A percentile compares a stretch with the other conserved stretches of the same genome.
phyloP scores from a whole-genome alignment of 2,888 invertebrate genomes.

The Latrodectus hesperus region DNA sequence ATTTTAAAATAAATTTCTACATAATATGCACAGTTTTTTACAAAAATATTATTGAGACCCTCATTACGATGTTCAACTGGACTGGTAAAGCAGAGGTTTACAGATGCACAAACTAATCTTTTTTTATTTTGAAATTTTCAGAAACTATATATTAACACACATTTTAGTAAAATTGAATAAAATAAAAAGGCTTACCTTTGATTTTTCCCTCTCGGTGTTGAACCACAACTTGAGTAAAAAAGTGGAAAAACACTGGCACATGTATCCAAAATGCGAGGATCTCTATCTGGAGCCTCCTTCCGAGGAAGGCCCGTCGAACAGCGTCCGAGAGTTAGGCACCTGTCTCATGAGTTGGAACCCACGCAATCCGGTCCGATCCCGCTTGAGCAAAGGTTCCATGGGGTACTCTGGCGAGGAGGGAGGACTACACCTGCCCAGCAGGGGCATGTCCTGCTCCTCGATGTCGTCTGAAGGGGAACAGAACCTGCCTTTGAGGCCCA shows the following conservation, averaged over 20 bases:
- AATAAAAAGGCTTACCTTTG: constrained; percentile 32
- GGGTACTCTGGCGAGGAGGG: constrained; percentile 67
- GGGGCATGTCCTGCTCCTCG: constrained; percentile 61
- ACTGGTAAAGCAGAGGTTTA: too few species aligned
- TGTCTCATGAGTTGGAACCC: constrained; percentile 66
- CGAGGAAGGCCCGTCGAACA: constrained; percentile 64
- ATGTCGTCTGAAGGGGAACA: constrained; percentile 56
- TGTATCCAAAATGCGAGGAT: constrained; percentile 50
- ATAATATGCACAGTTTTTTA: too few species aligned
- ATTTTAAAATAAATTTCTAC: too few species aligned
- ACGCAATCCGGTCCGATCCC: constrained; percentile 59
- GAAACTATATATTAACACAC: too few species aligned
- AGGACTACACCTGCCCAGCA: constrained; percentile 65
- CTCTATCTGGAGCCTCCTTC: constrained; percentile 48
- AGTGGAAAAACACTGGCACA: constrained; percentile 67
- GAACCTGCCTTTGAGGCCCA: constrained; percentile 45
- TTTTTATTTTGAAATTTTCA: too few species aligned
- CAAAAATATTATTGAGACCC: too few species aligned
- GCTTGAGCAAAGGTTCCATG: constrained; percentile 65
- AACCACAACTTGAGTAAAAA: constrained; percentile 69
- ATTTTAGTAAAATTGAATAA: too few species aligned
- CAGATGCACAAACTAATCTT: too few species aligned
- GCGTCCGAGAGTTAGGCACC: constrained; percentile 59
- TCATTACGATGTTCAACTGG: too few species aligned
- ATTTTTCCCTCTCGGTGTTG: constrained; percentile 56